Evolutionary conservation across 2,113 vertebrate genomes (phyloP), one percentile per base, ranked within the genome.

Genomic region (Ammodytes marinus): DNA sequence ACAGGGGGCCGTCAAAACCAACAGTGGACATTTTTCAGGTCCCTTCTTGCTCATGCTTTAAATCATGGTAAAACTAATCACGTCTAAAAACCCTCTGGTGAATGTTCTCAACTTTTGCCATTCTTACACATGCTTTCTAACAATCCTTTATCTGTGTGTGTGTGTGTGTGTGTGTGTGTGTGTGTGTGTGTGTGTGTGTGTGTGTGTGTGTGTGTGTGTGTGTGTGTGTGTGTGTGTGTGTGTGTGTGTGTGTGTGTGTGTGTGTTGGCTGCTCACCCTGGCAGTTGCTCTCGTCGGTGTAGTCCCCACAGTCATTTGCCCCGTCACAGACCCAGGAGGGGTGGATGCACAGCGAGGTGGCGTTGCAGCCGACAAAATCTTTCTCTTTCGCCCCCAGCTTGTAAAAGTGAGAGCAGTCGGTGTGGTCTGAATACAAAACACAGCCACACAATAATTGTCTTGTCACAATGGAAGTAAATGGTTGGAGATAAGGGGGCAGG

Each of bases 281-380:
- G 83, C 98, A 99, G 92, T 96, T 97, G 60, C 96, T 91, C 94
- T 99, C 98, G 88, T 99, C 98, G 12, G 97, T 96, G 54, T 97
- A 99, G 95, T 99, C 98, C 54, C 98, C 98, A 8, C 98, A 99
- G 93, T 99, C 98, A 52, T 99, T 99, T 77, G 98, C 96, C 4
- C 98, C 98, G 77, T 99, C 98, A 12, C 98, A 99, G 88, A 98
- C 94, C 98, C 98, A 99, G 19, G 95, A 95, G 12, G 96, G 96
- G 91, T 98, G 96, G 92, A 99, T 93, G 90, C 98, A 99, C 66
- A 99, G 96, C 0, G 98, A 98, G 60, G 98, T 99, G 1, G 96
- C 97, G 94, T 99, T 99, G 91, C 98, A 99, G 82, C 95, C 96
- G 94, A 99, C 93, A 88, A 99, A 99, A 74, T 96, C 96, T 54